Evolutionary conservation across 1,140 invertebrate species (phyloP).

Genomic region (Thaumatotibia leucotreta): DNA sequence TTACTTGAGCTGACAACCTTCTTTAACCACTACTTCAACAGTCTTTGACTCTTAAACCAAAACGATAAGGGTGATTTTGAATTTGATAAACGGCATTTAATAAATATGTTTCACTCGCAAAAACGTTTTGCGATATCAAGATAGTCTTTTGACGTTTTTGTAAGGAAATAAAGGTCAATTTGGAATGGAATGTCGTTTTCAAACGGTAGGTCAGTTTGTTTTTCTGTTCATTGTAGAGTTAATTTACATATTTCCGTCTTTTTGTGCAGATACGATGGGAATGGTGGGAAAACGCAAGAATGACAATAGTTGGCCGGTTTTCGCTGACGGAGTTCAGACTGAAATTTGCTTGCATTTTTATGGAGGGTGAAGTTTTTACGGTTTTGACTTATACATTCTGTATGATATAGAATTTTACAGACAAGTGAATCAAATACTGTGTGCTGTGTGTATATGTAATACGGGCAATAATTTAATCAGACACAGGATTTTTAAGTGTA

Average conservation of each 20-base stretch:
- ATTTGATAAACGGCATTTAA: background rate
- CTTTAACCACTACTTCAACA: background rate
- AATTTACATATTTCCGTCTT: constrained; percentile 5
- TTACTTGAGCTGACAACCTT: background rate
- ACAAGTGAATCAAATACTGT: too few relatives aligned
- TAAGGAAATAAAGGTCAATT: background rate
- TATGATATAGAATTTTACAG: too few relatives aligned
- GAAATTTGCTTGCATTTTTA: background rate
- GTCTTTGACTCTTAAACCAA: background rate
- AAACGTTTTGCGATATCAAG: background rate
- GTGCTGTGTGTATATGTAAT: too few relatives aligned
- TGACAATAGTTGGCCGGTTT: background rate
- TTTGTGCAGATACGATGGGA: background rate
- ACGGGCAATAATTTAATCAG: too few relatives aligned
- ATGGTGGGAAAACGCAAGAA: background rate
- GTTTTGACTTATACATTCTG: too few relatives aligned
- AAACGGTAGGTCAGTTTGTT: background rate
- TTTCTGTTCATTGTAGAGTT: background rate
- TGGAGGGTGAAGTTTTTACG: too few relatives aligned
- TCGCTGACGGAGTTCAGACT: background rate
- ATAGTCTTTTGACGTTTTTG: background rate
- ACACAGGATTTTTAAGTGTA: too few relatives aligned
- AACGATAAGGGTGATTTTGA: background rate
- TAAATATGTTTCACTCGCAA: background rate
- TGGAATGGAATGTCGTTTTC: background rate